Conservation (phyloP, 1,140 invertebrate species). For the Melanaphis sacchari region DNA sequence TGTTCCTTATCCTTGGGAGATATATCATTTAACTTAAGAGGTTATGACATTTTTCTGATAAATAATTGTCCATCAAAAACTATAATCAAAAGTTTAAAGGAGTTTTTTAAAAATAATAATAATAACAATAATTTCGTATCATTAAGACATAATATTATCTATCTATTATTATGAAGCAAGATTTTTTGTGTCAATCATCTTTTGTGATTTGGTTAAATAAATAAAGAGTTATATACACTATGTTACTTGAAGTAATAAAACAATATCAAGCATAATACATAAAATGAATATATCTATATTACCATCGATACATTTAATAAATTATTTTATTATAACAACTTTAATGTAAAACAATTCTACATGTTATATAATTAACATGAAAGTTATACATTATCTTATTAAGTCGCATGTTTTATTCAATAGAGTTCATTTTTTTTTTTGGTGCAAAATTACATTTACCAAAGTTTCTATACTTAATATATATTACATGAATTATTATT, state of each 20-base stretch:
- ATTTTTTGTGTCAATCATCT: neutral
- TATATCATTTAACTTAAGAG: neutral
- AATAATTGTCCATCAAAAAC: constrained; percentile 38
- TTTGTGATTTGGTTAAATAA: neutral
- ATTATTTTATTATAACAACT: neutral
- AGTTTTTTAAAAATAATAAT: neutral
- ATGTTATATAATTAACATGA: neutral
- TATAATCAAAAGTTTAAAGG: constrained; percentile 33
- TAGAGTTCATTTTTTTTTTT: neutral
- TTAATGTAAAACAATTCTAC: neutral
- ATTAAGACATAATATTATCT: neutral
- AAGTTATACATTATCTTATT: neutral
- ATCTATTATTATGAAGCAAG: constrained; percentile 3
- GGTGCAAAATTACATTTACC: neutral
- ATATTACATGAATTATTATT: neutral
- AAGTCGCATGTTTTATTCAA: neutral
- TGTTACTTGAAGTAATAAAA: neutral
- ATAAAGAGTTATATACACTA: no score
- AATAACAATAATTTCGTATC: neutral
- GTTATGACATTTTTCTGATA: constrained; percentile 32
- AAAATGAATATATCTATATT: neutral
- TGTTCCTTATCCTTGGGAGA: neutral
- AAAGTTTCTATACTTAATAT: neutral
- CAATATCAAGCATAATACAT: neutral
- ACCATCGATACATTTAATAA: neutral